Evolutionary conservation across 2,888 invertebrate genomes (phyloP), one percentile per base, ranked within the genome.

Genomic region (Diogma glabrata): DNA sequence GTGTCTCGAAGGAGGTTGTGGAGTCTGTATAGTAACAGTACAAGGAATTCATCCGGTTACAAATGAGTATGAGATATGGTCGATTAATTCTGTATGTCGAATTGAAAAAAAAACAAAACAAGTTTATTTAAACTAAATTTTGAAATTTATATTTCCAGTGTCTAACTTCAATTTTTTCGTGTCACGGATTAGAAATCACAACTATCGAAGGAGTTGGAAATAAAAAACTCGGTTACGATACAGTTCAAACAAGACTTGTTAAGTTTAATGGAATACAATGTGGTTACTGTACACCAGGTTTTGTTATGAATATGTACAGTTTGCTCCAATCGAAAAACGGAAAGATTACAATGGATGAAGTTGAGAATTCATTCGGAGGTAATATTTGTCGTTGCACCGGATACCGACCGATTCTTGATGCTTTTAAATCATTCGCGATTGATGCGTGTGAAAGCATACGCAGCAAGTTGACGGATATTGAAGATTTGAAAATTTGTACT

Each of bases 211-310:
- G 82, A 0, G 64, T 84, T 30, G 84, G 84, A 2, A 77, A 74
- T 61, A 71, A 69, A 57, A 71, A 66, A 43, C 67, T 63, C 1
- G 81, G 82, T 6, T 81, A 81, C 61, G 78, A 84, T 57, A 72
- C 75, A 6, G 74, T 84, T 23, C 81, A 82, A 61, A 70, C 64
- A 24, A 64, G 75, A 7, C 64, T 82, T 16, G 79, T 78, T 1
- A 69, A 73, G 28, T 75, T 78, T 57, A 77, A 79, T 61, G 82
- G 81, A 0, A 77, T 78, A 0, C 82, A 82, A 60, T 82, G 82
- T 59, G 82, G 82, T 0, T 82, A 70, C 62, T 85, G 85, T 59
- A 78, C 80, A n/a, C 79, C 84, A 3, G 84, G 82, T n/a, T 82
- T 83, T 80, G 71, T 84, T 51, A 81, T 81, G 80, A 78, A 73